phyloP scores from a whole-genome alignment of 2,797 vertebrate genomes.

The Acanthopagrus latus region DNA sequence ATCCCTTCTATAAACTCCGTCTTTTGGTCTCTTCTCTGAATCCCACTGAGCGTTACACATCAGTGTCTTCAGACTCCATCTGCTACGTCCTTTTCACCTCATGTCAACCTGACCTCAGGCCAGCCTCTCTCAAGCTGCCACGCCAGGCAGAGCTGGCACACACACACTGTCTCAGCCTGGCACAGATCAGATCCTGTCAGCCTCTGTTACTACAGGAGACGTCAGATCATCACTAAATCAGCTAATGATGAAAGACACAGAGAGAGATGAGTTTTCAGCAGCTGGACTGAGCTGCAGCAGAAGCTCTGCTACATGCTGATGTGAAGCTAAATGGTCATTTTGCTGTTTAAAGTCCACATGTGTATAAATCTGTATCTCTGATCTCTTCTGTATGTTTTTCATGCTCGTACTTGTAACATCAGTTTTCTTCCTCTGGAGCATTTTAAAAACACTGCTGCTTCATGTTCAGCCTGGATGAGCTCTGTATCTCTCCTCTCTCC shows the following conservation, averaged over 20 bases:
- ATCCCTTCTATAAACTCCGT: background rate
- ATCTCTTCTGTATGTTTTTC: background rate
- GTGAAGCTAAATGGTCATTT: background rate
- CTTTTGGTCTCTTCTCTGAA: conserved; percentile 1
- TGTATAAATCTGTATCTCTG: background rate
- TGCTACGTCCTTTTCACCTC: conserved; percentile 18
- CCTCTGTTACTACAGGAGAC: conserved; percentile 21
- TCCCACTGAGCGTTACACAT: conserved; percentile 20
- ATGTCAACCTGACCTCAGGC: conserved; percentile 30
- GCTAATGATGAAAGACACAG: conserved; percentile 15
- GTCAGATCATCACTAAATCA: conserved; percentile 21
- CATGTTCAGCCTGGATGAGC: conserved; percentile 6
- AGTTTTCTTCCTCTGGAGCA: background rate
- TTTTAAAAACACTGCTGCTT: background rate
- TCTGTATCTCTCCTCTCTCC: background rate
- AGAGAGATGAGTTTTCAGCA: conserved; percentile 14
- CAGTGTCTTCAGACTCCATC: conserved; percentile 13
- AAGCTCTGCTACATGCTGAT: background rate
- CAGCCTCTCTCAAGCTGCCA: conserved; percentile 25
- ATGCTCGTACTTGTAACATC: background rate
- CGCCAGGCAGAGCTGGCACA: conserved; percentile 42
- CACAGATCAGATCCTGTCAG: conserved; percentile 35
- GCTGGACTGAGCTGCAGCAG: conserved; percentile 8
- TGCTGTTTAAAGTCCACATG: no score
- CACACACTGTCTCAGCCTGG: conserved; percentile 19